These are phyloP conservation scores for Smittia aterrima DNA, from an alignment of 2,888 invertebrate genomes.

Conservation along the genomic window DNA sequence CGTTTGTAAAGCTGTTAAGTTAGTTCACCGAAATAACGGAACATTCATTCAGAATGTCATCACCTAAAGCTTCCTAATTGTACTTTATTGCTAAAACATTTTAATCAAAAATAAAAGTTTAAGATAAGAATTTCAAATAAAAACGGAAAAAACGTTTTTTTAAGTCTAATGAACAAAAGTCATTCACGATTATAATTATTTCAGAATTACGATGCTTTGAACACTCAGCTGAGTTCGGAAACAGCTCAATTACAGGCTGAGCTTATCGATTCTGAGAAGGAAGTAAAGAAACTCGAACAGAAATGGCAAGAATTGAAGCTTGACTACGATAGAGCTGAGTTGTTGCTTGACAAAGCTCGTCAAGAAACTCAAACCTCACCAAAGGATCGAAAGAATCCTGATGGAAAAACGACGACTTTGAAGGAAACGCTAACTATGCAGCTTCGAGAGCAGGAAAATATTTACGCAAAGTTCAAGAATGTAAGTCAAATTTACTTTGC, in stretches of 20 bases:
- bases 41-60: conserved; percentile 39
- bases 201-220: conserved; percentile 44
- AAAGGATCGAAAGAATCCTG: neutral
- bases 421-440: conserved; percentile 45
- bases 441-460: conserved; percentile 44
- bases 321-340: conserved; percentile 44
- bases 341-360: conserved; percentile 44
- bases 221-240: conserved; percentile 44
- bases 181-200: too few species aligned
- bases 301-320: conserved; percentile 44
- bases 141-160: too few species aligned
- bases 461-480: conserved; percentile 43
- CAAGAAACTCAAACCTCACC: conserved; percentile 42
- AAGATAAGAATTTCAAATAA: neutral
- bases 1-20: conserved; percentile 40
- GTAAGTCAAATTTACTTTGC: conserved; percentile 41
- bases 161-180: too few species aligned
- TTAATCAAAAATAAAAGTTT: neutral
- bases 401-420: conserved; percentile 36
- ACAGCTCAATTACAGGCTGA: conserved; percentile 43
- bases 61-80: neutral
- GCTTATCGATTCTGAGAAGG: conserved; percentile 43
- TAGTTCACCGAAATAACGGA: conserved; percentile 36
- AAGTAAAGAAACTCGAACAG: conserved; percentile 43
- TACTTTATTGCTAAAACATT: neutral